These are phyloP conservation scores for Metacarcinus magister DNA, from an alignment of 2,888 invertebrate species.

Conservation along the genomic window DNA sequence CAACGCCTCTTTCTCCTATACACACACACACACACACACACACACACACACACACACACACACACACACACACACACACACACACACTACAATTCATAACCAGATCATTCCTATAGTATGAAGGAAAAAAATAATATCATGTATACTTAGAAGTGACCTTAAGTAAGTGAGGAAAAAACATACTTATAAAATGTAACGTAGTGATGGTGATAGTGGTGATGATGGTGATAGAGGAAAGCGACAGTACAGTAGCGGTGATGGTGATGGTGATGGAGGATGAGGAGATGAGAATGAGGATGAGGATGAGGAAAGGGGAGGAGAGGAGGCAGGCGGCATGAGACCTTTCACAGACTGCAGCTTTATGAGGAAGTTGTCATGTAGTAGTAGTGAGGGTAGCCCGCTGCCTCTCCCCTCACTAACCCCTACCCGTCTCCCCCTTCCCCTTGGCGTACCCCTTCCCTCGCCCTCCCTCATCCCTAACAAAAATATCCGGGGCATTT, in stretches of 20 bases:
- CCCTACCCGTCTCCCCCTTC: not conserved
- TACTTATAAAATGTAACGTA: not conserved
- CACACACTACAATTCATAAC: too few relatives aligned
- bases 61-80: not conserved
- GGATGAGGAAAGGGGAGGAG: not conserved
- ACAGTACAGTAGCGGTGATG: not conserved
- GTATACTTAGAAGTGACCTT: too few relatives aligned
- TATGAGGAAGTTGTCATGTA: conserved; percentile 47
- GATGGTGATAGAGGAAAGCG: not conserved
- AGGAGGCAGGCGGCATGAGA: conserved; percentile 23
- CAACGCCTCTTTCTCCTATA: not conserved
- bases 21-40: not conserved
- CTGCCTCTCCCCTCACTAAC: not conserved
- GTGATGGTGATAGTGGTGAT: not conserved
- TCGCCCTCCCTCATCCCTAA: conserved; percentile 43
- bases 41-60: not conserved
- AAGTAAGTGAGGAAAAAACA: not conserved
- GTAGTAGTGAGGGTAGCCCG: conserved; percentile 27
- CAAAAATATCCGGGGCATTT: conserved; percentile 63
- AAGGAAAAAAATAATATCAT: too few relatives aligned
- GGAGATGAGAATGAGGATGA: not conserved
- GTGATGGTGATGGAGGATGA: not conserved
- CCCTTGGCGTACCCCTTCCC: not conserved
- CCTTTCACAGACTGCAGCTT: conserved; percentile 51
- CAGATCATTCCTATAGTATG: too few relatives aligned